Evolutionary conservation across 2,113 vertebrate genomes (phyloP).

Genomic region (Psammodynastes pulverulentus): DNA sequence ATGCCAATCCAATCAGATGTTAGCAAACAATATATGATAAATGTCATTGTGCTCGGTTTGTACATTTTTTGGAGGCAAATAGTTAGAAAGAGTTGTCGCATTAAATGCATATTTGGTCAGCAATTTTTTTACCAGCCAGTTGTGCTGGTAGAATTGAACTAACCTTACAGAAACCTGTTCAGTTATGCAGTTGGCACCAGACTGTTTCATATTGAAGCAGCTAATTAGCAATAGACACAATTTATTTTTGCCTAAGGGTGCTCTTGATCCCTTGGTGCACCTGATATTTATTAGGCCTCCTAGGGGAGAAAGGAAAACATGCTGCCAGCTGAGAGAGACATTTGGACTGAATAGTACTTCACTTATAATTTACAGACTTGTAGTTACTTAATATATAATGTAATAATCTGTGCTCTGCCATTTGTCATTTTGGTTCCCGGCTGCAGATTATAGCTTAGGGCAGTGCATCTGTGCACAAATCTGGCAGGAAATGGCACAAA

Average conservation of each 20-base stretch:
- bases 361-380: constrained; percentile 97
- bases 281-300: constrained; percentile 72
- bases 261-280: constrained; percentile 64
- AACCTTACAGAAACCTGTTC: constrained; percentile 57
- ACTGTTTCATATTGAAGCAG: constrained; percentile 67
- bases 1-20: neutral
- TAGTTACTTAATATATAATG: constrained; percentile 98
- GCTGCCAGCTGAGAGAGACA: constrained; percentile 72
- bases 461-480: constrained; percentile 95
- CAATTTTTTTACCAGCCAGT: neutral
- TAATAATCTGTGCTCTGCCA: constrained; percentile 90
- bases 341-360: constrained; percentile 76
- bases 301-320: constrained; percentile 58
- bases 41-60: neutral
- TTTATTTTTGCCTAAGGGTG: constrained; percentile 56
- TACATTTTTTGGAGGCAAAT: neutral
- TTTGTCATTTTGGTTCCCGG: constrained; percentile 91
- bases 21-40: neutral
- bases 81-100: neutral
- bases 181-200: constrained; percentile 62
- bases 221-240: constrained; percentile 63
- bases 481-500: constrained; percentile 89
- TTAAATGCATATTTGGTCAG: neutral
- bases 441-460: constrained; percentile 98
- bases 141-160: constrained; percentile 2